Percentiles rank a stretch among this genome's conserved stretches.
phyloP scores from a whole-genome alignment of 1,140 invertebrate genomes.

The Drosophila virilis region DNA sequence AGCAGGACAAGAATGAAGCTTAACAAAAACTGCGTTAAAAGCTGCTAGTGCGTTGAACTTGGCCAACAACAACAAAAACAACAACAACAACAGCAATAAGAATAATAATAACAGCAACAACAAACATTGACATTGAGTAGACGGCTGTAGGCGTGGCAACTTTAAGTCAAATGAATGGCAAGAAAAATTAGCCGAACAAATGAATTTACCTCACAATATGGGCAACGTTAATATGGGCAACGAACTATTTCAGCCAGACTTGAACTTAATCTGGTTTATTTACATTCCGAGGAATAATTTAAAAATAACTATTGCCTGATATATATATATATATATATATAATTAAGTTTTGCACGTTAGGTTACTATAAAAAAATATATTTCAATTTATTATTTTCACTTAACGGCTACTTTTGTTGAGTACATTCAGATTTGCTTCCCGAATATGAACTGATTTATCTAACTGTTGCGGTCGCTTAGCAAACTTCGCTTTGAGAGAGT shows the following conservation, averaged over 20 bases:
- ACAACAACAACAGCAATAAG: conserved; percentile 17
- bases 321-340: background rate
- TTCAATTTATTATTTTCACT: too few relatives aligned
- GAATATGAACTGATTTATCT: too few relatives aligned
- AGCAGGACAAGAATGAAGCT: conserved; percentile 14
- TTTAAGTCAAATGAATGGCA: conserved; percentile 76
- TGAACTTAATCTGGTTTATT: background rate
- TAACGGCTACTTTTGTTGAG: too few relatives aligned
- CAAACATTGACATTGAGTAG: background rate
- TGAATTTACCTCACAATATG: background rate
- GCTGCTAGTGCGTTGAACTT: conserved; percentile 43
- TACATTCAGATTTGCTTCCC: too few relatives aligned
- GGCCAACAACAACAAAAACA: conserved; percentile 17
- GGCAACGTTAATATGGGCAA: background rate
- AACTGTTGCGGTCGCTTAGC: too few relatives aligned
- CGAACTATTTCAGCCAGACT: background rate
- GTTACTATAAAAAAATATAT: too few relatives aligned
- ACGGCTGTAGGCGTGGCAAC: conserved; percentile 31
- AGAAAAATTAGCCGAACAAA: conserved; percentile 23
- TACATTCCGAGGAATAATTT: background rate
- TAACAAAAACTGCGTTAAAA: conserved; percentile 6
- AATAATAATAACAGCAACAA: conserved; percentile 16
- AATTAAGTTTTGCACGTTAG: too few relatives aligned
- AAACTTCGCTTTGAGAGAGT: too few relatives aligned
- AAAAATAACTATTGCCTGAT: background rate